Conservation (phyloP, 2,797 vertebrate genomes). For the Poecilia gillii region DNA sequence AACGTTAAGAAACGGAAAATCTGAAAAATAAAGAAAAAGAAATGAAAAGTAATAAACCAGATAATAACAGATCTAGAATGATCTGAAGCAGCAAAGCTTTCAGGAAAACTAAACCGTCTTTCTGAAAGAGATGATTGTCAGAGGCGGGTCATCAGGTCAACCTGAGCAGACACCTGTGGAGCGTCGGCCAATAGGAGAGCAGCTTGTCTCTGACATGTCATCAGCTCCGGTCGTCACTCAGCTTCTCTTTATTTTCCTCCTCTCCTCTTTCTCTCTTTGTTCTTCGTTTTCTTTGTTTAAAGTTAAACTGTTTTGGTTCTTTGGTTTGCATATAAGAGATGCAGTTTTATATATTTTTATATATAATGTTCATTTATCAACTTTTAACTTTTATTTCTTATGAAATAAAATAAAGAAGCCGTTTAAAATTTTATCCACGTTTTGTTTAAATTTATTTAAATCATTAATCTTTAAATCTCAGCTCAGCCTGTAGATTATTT, state of each 20-base stretch:
- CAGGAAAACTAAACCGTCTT: constrained; percentile 63
- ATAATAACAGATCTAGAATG: not conserved
- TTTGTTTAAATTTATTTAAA: not conserved
- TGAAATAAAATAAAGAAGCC: not conserved
- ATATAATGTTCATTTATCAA: not conserved
- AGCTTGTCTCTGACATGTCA: constrained; percentile 31
- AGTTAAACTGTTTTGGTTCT: not conserved
- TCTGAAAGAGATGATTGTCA: constrained; percentile 65
- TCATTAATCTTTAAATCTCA: not conserved
- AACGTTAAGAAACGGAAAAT: not conserved
- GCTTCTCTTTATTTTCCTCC: constrained; percentile 3
- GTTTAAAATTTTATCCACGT: not conserved
- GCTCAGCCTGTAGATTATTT: not conserved
- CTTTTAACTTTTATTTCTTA: not conserved
- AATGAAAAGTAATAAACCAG: not conserved
- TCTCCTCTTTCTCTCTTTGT: constrained; percentile 23
- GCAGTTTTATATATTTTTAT: not conserved
- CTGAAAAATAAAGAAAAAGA: not conserved
- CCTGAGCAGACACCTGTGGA: constrained; percentile 53
- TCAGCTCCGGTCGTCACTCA: constrained; percentile 18
- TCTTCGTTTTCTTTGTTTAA: constrained; percentile 10
- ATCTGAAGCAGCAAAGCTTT: not conserved
- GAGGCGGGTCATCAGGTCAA: constrained; percentile 48
- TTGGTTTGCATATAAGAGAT: not conserved
- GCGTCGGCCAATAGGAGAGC: constrained; percentile 43